Percentiles rank a stretch among this genome's conserved stretches.
These are phyloP conservation scores for Ditylenchus weischeri DNA, from an alignment of 2,888 invertebrate species.

Conservation along the genomic window DNA sequence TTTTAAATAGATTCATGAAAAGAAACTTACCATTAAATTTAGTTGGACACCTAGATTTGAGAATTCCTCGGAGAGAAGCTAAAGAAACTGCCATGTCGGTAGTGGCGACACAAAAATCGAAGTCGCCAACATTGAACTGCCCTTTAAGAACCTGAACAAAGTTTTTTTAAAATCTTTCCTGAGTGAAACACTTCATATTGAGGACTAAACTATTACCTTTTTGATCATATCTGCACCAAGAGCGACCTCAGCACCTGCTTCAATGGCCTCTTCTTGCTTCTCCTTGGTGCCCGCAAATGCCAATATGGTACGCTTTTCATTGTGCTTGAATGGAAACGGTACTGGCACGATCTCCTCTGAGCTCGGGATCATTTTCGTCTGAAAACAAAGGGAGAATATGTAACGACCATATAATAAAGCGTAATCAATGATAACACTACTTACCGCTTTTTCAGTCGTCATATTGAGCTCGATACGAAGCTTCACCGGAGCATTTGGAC, in stretches of 20 bases:
- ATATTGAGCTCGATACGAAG: constrained; percentile 77
- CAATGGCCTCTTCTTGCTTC: constrained; percentile 50
- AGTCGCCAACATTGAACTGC: constrained; percentile 55
- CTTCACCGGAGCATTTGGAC: constrained; percentile 71
- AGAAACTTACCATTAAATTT: constrained; percentile 43
- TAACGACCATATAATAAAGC: too few species aligned
- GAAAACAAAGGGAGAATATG: constrained; percentile 12
- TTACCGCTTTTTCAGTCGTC: constrained; percentile 66
- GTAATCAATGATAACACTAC: background rate
- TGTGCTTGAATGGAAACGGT: constrained; percentile 54
- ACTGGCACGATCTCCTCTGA: constrained; percentile 55
- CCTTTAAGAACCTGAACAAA: constrained; percentile 52
- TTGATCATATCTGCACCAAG: constrained; percentile 55
- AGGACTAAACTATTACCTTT: constrained; percentile 35
- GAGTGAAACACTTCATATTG: background rate
- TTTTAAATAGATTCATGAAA: background rate
- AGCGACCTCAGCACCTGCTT: constrained; percentile 55
- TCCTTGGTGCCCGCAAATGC: constrained; percentile 50
- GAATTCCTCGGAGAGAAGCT: constrained; percentile 52
- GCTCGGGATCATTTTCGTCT: constrained; percentile 53
- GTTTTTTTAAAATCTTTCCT: background rate
- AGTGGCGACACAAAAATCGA: constrained; percentile 57
- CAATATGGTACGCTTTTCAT: constrained; percentile 55
- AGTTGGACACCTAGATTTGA: constrained; percentile 55
- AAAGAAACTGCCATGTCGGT: constrained; percentile 49